A percentile compares a stretch with the other conserved stretches of the same genome.
These are phyloP conservation scores for Temnothorax ravouxi DNA, from an alignment of 2,888 invertebrate species.

Conservation along the genomic window DNA sequence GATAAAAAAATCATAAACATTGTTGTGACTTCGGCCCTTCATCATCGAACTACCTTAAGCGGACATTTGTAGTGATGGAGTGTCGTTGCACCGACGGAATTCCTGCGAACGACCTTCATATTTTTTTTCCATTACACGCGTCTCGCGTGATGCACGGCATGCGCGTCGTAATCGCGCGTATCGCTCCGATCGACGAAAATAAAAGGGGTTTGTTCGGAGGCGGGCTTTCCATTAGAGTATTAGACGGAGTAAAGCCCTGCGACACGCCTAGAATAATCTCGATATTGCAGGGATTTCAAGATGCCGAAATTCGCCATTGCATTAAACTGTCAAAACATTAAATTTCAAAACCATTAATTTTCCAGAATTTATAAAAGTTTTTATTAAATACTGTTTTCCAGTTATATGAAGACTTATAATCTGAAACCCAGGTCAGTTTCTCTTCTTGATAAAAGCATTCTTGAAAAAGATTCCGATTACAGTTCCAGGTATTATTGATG, in stretches of 20 bases:
- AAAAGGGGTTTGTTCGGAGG: conserved; percentile 41
- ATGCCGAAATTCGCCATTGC: background rate
- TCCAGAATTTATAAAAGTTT: background rate
- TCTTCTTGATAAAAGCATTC: background rate
- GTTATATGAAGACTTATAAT: background rate
- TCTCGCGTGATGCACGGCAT: conserved; percentile 60
- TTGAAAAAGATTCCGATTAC: background rate
- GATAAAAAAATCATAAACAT: too few relatives aligned
- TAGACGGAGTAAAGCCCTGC: background rate
- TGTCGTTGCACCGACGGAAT: conserved; percentile 75
- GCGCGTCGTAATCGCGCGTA: conserved; percentile 63
- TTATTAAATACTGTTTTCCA: background rate
- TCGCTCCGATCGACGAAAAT: conserved; percentile 48
- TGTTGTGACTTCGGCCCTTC: too few relatives aligned
- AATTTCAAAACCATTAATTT: background rate
- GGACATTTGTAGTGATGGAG: conserved; percentile 25
- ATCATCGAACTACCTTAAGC: too few relatives aligned
- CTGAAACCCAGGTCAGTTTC: background rate
- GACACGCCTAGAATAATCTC: conserved; percentile 2
- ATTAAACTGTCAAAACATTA: background rate
- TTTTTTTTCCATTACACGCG: conserved; percentile 64
- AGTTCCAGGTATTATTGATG: background rate
- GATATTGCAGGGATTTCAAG: background rate
- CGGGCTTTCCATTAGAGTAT: background rate
- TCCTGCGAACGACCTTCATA: conserved; percentile 73